These are phyloP conservation scores for Pocillopora grandis DNA, from an alignment of 92 coral and sea anemone genomes.

Conservation along the genomic window DNA sequence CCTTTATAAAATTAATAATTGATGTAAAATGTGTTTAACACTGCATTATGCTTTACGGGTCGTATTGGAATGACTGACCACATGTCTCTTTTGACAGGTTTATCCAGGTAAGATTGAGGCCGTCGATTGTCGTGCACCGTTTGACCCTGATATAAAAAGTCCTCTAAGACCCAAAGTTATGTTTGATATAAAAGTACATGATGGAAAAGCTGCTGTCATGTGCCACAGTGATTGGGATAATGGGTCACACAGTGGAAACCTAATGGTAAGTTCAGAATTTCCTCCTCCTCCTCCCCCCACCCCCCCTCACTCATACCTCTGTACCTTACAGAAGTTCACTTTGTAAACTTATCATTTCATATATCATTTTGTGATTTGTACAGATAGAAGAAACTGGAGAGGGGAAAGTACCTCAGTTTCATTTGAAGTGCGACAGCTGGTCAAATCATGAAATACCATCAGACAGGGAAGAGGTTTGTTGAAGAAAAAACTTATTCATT, in stretches of 20 bases:
- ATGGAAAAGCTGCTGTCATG: conserved; percentile 23
- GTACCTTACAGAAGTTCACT: background rate
- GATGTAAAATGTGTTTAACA: too few species aligned
- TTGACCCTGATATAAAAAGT: conserved; percentile 31
- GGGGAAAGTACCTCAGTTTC: background rate
- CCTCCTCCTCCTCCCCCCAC: background rate
- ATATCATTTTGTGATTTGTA: background rate
- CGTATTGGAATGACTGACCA: background rate
- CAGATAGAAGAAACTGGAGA: conserved; percentile 16
- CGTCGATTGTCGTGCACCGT: conserved; percentile 60
- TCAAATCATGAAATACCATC: conserved; percentile 40
- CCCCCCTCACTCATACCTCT: too few species aligned
- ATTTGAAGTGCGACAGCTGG: conserved; percentile 18
- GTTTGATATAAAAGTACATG: conserved; percentile 48
- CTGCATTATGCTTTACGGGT: too few species aligned
- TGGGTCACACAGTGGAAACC: conserved; percentile 34
- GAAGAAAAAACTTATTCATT: background rate
- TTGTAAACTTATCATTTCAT: background rate
- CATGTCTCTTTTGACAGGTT: conserved; percentile 28
- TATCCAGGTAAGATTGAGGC: conserved; percentile 64
- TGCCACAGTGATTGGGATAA: conserved; percentile 40
- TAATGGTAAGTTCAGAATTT: conserved; percentile 32
- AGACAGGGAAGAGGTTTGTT: conserved; percentile 38
- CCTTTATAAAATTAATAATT: too few species aligned
- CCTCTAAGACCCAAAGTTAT: conserved; percentile 58